A percentile compares a stretch with the other conserved stretches of the same genome.
Evolutionary conservation across 2,113 vertebrate species (phyloP).

Genomic region (Campylomormyrus numenius): DNA sequence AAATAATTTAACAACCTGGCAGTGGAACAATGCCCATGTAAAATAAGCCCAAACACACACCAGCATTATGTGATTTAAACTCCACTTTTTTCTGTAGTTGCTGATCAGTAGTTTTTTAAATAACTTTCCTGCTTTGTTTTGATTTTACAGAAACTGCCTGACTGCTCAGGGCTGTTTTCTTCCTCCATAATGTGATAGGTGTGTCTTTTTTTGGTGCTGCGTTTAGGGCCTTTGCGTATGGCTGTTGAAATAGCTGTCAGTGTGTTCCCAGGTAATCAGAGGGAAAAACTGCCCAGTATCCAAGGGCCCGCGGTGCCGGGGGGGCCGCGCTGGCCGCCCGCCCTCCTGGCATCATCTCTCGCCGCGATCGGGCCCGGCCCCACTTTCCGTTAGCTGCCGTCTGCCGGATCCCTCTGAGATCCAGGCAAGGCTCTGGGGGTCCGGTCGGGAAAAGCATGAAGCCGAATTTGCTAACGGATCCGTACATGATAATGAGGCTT

Average conservation of each 20-base stretch:
- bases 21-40: not conserved
- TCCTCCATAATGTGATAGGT: not conserved
- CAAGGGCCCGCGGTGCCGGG: conserved; percentile 35
- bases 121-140: conserved; percentile 31
- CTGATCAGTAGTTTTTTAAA: conserved; percentile 38
- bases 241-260: conserved; percentile 52
- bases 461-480: not conserved
- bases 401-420: not conserved
- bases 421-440: not conserved
- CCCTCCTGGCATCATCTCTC: not conserved
- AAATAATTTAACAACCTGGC: conserved; percentile 24
- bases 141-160: conserved; percentile 30
- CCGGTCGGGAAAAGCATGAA: not conserved
- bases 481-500: not conserved
- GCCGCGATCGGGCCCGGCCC: not conserved
- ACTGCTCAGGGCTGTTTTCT: conserved; percentile 41
- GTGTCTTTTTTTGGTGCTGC: not conserved
- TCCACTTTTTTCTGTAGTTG: conserved; percentile 33
- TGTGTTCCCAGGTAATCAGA: conserved; percentile 58
- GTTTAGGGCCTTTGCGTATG: not conserved
- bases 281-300: conserved; percentile 45
- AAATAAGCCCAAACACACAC: not conserved
- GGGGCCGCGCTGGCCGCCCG: conserved; percentile 13
- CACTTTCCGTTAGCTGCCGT: not conserved
- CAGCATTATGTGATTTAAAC: conserved; percentile 32